phyloP scores from a whole-genome alignment of 2,797 vertebrate genomes.

The Enteromius paludinosus region DNA sequence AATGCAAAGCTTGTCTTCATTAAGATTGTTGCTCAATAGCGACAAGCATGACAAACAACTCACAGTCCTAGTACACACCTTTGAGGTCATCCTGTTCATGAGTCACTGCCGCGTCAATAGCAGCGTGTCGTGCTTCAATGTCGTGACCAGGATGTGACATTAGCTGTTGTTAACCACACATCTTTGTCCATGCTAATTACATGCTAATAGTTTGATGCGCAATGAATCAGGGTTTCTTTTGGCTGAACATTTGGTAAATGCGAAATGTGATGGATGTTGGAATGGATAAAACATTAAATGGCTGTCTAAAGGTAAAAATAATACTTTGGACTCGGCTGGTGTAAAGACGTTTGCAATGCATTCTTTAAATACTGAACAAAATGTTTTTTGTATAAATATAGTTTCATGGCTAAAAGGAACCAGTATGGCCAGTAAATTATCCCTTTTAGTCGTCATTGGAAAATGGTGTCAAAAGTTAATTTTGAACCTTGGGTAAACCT shows the following conservation, averaged over 20 bases:
- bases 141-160: conserved; percentile 11
- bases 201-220: background rate
- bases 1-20: background rate
- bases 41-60: background rate
- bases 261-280: background rate
- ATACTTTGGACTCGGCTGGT: background rate
- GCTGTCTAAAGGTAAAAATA: background rate
- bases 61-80: background rate
- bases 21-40: background rate
- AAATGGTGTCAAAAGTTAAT: background rate
- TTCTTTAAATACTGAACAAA: background rate
- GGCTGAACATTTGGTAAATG: background rate
- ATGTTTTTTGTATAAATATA: background rate
- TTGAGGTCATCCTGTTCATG: background rate
- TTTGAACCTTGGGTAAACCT: conserved; percentile 11
- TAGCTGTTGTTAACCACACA: conserved; percentile 13
- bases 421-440: background rate
- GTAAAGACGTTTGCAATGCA: background rate
- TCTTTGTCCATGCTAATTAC: conserved; percentile 20
- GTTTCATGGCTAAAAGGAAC: background rate
- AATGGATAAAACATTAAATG: background rate
- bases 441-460: background rate
- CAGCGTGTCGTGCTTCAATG: background rate
- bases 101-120: conserved; percentile 4
- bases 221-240: background rate